Evolutionary conservation across 2,888 invertebrate species (phyloP).

Genomic region (Leptinotarsa peninsularis): DNA sequence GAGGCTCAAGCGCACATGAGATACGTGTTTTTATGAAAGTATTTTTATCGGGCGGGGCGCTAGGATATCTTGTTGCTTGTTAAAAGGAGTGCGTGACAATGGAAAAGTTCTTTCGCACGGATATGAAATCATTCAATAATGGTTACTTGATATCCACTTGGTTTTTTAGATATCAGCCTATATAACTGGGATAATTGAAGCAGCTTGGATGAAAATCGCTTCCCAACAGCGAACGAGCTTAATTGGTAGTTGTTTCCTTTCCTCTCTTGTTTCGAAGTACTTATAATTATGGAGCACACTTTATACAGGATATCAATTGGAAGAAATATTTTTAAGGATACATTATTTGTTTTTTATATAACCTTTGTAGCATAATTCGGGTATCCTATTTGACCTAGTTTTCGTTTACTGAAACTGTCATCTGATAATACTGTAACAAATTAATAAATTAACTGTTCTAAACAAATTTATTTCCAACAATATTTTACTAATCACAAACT

Average conservation of each 20-base stretch:
- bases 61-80: conserved; percentile 14
- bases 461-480: no score
- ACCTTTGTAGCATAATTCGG: no score
- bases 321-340: no score
- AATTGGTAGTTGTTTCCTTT: neutral
- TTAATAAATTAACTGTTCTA: no score
- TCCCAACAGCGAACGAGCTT: neutral
- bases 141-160: conserved; percentile 9
- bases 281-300: neutral
- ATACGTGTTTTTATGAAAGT: conserved; percentile 16
- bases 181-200: neutral
- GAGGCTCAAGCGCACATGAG: conserved; percentile 11
- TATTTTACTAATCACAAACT: no score
- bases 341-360: no score
- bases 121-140: conserved; percentile 8
- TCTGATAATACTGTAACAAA: no score
- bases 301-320: neutral
- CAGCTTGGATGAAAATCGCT: neutral
- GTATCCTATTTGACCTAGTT: no score
- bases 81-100: conserved; percentile 11
- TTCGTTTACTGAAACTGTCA: no score
- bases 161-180: conserved; percentile 5
- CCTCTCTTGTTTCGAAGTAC: neutral
- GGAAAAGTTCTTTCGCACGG: conserved; percentile 8
- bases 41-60: conserved; percentile 5